Evolutionary conservation across 2,113 vertebrate genomes (phyloP).

Genomic region (Alces alces): DNA sequence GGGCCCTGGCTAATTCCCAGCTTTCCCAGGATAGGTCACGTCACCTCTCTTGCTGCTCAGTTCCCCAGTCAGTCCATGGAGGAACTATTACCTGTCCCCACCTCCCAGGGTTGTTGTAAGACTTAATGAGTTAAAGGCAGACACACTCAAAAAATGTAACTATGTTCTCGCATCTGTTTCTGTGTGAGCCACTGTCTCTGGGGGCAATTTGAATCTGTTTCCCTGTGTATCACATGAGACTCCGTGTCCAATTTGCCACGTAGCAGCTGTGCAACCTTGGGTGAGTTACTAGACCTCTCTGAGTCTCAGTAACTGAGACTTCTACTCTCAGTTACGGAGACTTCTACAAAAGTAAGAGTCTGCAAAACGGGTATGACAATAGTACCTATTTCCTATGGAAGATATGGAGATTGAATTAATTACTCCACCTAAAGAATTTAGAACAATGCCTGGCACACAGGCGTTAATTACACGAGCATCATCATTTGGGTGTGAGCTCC

Average conservation of each 20-base stretch:
- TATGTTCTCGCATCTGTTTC: background rate
- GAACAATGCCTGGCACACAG: background rate
- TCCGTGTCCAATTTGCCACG: rapidly evolving
- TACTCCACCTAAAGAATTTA: too few species aligned
- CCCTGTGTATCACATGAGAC: background rate
- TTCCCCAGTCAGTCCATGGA: background rate
- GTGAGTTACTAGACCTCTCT: background rate
- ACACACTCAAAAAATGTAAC: background rate
- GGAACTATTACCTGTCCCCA: background rate
- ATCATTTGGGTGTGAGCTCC: background rate
- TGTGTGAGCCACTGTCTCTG: background rate
- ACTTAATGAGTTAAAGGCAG: background rate
- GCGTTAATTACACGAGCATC: background rate
- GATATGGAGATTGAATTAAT: background rate
- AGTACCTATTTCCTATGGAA: background rate
- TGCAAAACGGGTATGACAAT: background rate
- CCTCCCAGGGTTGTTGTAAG: background rate
- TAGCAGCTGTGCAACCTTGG: background rate
- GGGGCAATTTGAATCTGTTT: background rate
- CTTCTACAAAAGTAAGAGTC: background rate
- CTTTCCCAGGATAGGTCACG: background rate
- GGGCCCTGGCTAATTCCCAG: background rate
- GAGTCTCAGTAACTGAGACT: background rate
- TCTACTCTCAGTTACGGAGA: background rate
- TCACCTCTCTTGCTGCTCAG: background rate